A percentile compares a stretch with the other conserved stretches of the same genome.
Conservation (phyloP, 2,888 invertebrate genomes). For the Metacarcinus magister region DNA sequence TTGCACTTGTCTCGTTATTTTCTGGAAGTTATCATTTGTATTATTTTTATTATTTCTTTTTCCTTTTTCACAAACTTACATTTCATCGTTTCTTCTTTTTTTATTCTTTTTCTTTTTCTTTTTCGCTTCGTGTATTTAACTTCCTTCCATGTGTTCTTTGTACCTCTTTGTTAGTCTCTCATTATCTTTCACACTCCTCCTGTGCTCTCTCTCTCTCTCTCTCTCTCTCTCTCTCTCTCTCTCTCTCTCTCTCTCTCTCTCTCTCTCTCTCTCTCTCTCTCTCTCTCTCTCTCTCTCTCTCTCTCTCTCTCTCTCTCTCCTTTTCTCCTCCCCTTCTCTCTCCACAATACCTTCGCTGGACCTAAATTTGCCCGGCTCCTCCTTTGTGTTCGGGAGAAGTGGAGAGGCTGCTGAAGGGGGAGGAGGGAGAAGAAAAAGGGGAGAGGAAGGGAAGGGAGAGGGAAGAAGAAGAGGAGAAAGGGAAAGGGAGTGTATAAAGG, state of each 20-base stretch:
- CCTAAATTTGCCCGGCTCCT: neutral
- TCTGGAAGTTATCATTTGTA: neutral
- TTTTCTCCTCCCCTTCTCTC: neutral
- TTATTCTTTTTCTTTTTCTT: neutral
- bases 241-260: conserved; percentile 32
- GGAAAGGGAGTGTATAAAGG: neutral
- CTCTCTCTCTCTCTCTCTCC: conserved; percentile 20
- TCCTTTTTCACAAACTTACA: neutral
- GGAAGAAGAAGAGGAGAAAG: neutral
- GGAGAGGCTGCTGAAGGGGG: neutral
- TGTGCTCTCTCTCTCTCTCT: neutral
- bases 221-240: conserved; percentile 26
- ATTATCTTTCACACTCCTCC: neutral
- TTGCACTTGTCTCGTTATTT: neutral
- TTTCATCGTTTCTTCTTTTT: no score
- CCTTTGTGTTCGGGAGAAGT: neutral
- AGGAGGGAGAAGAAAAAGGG: neutral
- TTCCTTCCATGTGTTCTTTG: neutral
- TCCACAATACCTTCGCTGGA: neutral
- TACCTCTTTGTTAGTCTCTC: neutral
- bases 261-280: neutral
- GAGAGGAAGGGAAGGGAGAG: neutral
- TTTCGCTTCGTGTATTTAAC: neutral
- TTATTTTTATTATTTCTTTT: neutral
- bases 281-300: neutral